phyloP scores from a whole-genome alignment of 2,797 vertebrate species.

The Falco naumanni region DNA sequence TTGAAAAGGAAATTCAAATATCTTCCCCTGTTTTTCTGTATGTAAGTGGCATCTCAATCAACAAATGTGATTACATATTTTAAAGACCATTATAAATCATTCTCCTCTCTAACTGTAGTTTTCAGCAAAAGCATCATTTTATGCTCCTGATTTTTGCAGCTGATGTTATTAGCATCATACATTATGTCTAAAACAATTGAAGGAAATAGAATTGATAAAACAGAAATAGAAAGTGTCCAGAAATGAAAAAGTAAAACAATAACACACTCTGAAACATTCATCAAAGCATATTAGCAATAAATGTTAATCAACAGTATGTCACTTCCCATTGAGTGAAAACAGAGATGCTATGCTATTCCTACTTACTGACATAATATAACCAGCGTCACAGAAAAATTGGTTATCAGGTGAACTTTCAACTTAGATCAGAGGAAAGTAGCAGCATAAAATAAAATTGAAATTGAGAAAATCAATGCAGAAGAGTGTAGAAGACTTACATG shows the following conservation, averaged over 20 bases:
- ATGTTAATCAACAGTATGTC: slow-evolving; percentile 62
- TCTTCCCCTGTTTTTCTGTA: background rate
- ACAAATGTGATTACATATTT: slow-evolving; percentile 44
- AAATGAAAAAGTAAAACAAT: slow-evolving; percentile 48
- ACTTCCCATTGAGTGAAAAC: slow-evolving; percentile 40
- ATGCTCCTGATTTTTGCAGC: slow-evolving; percentile 16
- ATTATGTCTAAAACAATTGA: slow-evolving; percentile 38
- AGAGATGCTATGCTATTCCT: background rate
- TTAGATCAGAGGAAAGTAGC: background rate
- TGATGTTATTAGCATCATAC: slow-evolving; percentile 50
- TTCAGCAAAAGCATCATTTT: slow-evolving; percentile 34
- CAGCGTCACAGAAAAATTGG: background rate
- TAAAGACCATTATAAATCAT: slow-evolving; percentile 49
- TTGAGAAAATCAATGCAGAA: background rate
- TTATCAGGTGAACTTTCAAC: slow-evolving; percentile 5
- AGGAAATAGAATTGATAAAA: slow-evolving; percentile 45
- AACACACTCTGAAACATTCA: slow-evolving; percentile 46
- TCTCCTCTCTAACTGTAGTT: background rate
- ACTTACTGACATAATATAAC: background rate
- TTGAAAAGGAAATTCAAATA: background rate
- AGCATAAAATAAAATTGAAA: background rate
- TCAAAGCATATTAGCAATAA: slow-evolving; percentile 58
- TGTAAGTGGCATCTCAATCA: background rate
- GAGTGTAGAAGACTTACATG: background rate
- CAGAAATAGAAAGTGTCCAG: slow-evolving; percentile 42